A percentile compares a stretch with the other conserved stretches of the same genome.
Conservation (phyloP, 1,140 invertebrate genomes). For the Cydia fagiglandana region DNA sequence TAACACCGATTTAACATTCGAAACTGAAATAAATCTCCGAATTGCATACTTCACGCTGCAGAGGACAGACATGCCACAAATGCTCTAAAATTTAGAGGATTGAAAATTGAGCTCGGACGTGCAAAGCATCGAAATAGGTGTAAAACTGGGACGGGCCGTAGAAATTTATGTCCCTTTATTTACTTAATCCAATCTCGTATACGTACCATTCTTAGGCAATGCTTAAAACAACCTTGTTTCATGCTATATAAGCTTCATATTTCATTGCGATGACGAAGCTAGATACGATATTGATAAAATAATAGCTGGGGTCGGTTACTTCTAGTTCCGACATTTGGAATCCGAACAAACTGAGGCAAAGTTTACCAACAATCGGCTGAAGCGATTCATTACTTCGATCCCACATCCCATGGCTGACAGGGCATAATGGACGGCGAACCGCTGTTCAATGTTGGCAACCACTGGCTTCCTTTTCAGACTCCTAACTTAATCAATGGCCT, state of each 20-base stretch:
- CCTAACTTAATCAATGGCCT: background rate
- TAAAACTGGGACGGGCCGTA: background rate
- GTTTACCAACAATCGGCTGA: conserved; percentile 24
- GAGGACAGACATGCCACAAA: background rate
- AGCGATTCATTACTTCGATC: conserved; percentile 13
- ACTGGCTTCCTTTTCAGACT: background rate
- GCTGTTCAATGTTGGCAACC: conserved; percentile 10
- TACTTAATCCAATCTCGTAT: background rate
- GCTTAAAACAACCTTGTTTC: background rate
- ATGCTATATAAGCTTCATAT: background rate
- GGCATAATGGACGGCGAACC: conserved; percentile 22
- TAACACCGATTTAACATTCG: background rate
- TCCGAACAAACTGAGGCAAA: background rate
- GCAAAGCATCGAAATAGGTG: conserved; percentile 15
- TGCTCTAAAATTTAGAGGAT: conserved; percentile 27
- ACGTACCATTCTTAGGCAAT: background rate
- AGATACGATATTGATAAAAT: background rate
- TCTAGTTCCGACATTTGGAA: background rate
- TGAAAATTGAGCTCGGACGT: conserved; percentile 24
- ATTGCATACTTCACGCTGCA: background rate
- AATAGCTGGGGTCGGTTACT: too few species aligned
- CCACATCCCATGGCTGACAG: conserved; percentile 7
- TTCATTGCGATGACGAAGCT: background rate
- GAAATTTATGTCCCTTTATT: conserved; percentile 7
- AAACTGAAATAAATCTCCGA: background rate